phyloP scores from a whole-genome alignment of 2,888 invertebrate species.

The Apotomis capreana region DNA sequence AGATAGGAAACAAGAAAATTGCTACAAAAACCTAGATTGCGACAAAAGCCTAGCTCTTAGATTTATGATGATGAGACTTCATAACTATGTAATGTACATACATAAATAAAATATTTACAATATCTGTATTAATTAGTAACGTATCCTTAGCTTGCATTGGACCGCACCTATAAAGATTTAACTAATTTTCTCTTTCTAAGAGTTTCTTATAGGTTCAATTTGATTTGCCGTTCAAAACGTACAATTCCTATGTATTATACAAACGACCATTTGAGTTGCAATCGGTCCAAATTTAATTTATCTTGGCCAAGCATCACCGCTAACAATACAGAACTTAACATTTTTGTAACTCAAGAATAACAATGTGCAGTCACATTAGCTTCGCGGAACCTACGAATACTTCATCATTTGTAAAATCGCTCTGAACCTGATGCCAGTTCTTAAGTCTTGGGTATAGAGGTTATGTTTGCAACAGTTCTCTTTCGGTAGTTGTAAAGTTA shows the following conservation, averaged over 20 bases:
- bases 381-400: constrained; percentile 56
- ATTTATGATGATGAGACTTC: too few relatives aligned
- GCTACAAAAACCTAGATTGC: too few relatives aligned
- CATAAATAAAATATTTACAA: too few relatives aligned
- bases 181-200: background rate
- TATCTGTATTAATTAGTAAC: too few relatives aligned
- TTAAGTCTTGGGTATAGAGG: constrained; percentile 38
- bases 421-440: background rate
- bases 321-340: constrained; percentile 37
- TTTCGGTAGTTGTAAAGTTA: constrained; percentile 45
- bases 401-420: constrained; percentile 33
- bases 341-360: constrained; percentile 43
- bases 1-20: too few relatives aligned
- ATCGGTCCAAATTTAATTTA: constrained; percentile 35
- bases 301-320: constrained; percentile 29
- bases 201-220: background rate
- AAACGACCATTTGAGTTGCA: constrained; percentile 11
- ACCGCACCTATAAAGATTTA: too few relatives aligned
- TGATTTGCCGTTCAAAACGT: constrained; percentile 2
- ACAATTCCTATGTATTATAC: constrained; percentile 13
- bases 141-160: too few relatives aligned
- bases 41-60: too few relatives aligned
- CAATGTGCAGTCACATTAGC: constrained; percentile 52
- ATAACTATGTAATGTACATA: too few relatives aligned
- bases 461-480: constrained; percentile 44